Evolutionary conservation across 2,797 vertebrate genomes (phyloP).

Genomic region (Morus bassanus): DNA sequence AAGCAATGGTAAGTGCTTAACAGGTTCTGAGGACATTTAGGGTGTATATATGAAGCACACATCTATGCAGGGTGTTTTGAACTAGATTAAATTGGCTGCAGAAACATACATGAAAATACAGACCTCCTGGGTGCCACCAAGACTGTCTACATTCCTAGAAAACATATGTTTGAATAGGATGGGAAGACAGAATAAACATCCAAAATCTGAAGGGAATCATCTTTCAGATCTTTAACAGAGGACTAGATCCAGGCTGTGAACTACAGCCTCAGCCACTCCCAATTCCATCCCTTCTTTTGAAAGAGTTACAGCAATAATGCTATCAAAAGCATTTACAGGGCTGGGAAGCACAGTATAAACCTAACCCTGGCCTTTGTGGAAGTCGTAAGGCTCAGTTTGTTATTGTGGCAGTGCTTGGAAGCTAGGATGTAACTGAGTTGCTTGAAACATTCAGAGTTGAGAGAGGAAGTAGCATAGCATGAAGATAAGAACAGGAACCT

Average conservation of each 20-base stretch:
- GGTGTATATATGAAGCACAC: not conserved
- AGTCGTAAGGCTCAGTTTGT: not conserved
- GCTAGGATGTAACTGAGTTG: not conserved
- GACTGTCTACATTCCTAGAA: not conserved
- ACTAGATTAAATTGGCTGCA: not conserved
- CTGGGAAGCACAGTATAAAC: not conserved
- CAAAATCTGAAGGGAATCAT: not conserved
- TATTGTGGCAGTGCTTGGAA: not conserved
- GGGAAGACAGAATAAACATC: not conserved
- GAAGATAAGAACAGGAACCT: not conserved
- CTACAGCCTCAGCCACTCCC: not conserved
- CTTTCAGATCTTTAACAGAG: not conserved
- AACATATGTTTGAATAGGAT: not conserved
- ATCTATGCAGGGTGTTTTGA: not conserved
- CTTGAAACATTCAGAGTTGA: not conserved
- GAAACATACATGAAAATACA: not conserved
- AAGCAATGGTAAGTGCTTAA: not conserved
- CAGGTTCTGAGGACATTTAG: not conserved
- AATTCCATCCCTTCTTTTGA: not conserved
- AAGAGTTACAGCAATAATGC: not conserved
- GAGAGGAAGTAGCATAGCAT: not conserved
- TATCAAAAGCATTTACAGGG: not conserved
- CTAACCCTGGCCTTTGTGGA: not conserved
- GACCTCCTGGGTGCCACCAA: not conserved
- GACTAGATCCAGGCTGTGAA: not conserved